phyloP scores from a whole-genome alignment of 37 sponge, comb jelly and placozoan species.

The Eunapius fragilis region DNA sequence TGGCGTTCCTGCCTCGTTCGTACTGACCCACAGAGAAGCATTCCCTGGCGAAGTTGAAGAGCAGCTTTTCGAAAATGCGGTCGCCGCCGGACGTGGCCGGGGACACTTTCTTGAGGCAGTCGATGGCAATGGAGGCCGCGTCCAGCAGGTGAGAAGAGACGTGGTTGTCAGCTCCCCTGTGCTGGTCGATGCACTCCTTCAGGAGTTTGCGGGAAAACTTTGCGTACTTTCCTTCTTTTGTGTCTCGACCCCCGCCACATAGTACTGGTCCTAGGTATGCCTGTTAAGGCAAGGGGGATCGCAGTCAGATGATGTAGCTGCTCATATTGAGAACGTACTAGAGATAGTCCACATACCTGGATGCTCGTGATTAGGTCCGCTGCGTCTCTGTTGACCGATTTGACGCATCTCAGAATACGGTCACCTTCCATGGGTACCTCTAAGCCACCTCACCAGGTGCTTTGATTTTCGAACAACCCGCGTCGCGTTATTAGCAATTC shows the following conservation, averaged over 20 bases:
- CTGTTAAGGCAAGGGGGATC: not conserved
- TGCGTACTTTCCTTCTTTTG: not conserved
- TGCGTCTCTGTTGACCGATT: not conserved
- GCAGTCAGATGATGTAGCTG: not conserved
- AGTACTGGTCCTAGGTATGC: not conserved
- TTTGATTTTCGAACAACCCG: not conserved
- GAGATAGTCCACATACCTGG: not conserved
- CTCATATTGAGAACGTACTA: not conserved
- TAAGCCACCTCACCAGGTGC: not conserved
- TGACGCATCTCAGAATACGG: not conserved
- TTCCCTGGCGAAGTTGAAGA: slow-evolving; percentile 1
- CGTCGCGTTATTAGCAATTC: too few species aligned
- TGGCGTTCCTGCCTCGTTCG: not conserved
- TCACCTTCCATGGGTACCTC: not conserved
- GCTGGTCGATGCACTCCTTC: slow-evolving; percentile 9
- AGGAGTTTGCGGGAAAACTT: not conserved
- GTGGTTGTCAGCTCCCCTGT: not conserved
- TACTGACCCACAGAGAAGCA: slow-evolving; percentile 8
- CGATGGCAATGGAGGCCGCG: not conserved
- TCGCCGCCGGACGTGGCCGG: not conserved
- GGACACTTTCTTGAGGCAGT: not conserved
- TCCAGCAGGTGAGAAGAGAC: not conserved
- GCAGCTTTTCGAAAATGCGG: slow-evolving; percentile 1
- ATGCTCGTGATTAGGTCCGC: not conserved
- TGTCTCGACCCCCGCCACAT: not conserved